Evolutionary conservation across 2,797 vertebrate genomes (phyloP), one percentile per base, ranked within the genome.

Genomic region (Lutjanus argentimaculatus): DNA sequence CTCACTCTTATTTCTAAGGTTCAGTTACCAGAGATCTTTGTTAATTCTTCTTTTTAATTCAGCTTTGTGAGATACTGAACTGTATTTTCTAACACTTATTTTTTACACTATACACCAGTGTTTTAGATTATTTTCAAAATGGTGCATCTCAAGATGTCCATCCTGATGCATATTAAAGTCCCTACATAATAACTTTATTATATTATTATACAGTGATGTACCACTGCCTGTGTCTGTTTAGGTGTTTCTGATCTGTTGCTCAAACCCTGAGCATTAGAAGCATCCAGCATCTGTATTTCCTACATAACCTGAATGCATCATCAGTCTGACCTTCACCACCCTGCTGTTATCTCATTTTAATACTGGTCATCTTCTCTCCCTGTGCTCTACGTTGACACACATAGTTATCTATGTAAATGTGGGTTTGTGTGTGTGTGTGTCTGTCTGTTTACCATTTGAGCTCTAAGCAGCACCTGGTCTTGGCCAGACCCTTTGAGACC

Each of bases 401-500:
- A 4, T 30, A 30, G 25, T 30, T 30, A 69, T 67, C 21, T 80
- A 55, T 77, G 83, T 71, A 10, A 52, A 25, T 55, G 46, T 62
- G 58, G 55, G 67, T 64, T 58, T 56, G 72, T 76, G 52, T 79
- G 74, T 65, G 49, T 74, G 66, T 61, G 1, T n/a, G n/a, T n/a
- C n/a, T 78, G 1, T 62, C 7, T 87, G 90, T 95, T 96, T 94
- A 99, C 98, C 98, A 99, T 99, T 93, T 99, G 97, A 92, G 98
- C 98, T 91, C 97, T 94, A 0, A 99, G 97, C 86, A 99, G 97
- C 97, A 99, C 98, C 82, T 99, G 98, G 91, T 97, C 97, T 90
- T 97, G 98, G 76, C 97, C 97, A 22, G 97, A 94, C 86, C 96
- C 97, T 84, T 96, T 96, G 87, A 97, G 97, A 86, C 96, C 96